A percentile compares a stretch with the other conserved stretches of the same genome.
Evolutionary conservation across 2,888 invertebrate genomes (phyloP).

Genomic region (Phorcus lineatus): DNA sequence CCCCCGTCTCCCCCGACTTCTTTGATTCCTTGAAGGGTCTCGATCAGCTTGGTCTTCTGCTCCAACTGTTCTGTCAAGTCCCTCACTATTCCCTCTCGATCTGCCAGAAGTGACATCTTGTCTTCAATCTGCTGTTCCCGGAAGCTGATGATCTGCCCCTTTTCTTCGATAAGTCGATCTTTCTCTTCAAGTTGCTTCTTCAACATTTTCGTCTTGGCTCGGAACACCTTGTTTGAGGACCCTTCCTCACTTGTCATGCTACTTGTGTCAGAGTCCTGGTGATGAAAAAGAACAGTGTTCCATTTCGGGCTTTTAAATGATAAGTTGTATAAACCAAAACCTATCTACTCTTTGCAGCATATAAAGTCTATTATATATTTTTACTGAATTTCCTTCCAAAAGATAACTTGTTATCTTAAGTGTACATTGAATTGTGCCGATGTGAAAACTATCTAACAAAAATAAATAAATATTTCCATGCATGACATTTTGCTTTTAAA

Average conservation of each 20-base stretch:
- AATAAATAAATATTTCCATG: too few relatives aligned
- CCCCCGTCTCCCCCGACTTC: slow-evolving; percentile 26
- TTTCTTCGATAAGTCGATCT: slow-evolving; percentile 61
- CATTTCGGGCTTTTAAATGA: too few relatives aligned
- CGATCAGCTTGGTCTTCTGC: slow-evolving; percentile 72
- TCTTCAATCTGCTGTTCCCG: slow-evolving; percentile 59
- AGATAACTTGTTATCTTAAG: too few relatives aligned
- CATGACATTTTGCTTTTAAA: too few relatives aligned
- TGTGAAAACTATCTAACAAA: too few relatives aligned
- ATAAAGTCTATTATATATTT: too few relatives aligned
- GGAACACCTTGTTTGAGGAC: slow-evolving; percentile 32
- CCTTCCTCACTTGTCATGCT: slow-evolving; percentile 47
- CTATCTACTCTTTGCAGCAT: too few relatives aligned
- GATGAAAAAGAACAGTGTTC: neutral
- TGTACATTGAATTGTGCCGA: too few relatives aligned
- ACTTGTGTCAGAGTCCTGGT: slow-evolving; percentile 37
- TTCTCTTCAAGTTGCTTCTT: slow-evolving; percentile 73
- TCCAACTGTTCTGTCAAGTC: slow-evolving; percentile 77
- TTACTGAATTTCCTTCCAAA: too few relatives aligned
- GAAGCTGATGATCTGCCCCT: slow-evolving; percentile 54
- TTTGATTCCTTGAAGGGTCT: slow-evolving; percentile 46
- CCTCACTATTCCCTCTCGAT: slow-evolving; percentile 74
- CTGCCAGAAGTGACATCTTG: slow-evolving; percentile 65
- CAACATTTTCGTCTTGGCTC: slow-evolving; percentile 70
- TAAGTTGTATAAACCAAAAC: too few relatives aligned